Evolutionary conservation across 1,140 invertebrate genomes (phyloP).

Genomic region (Dolichoris vasculosae): DNA sequence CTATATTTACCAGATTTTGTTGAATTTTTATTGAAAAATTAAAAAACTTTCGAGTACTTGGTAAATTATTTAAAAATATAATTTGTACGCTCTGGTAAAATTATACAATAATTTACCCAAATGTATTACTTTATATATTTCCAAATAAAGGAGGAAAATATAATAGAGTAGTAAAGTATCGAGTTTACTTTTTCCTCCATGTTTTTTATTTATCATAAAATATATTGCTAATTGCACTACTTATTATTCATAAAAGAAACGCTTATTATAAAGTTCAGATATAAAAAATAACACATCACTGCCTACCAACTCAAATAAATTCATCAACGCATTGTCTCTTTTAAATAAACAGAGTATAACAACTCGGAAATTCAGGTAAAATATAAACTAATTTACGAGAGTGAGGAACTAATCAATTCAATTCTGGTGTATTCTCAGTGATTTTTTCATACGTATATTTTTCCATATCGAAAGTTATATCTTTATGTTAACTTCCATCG

Average conservation of each 20-base stretch:
- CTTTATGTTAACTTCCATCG: neutral
- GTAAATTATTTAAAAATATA: neutral
- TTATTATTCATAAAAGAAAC: no score
- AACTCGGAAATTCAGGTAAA: neutral
- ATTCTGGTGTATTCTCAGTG: neutral
- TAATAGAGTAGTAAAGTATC: no score
- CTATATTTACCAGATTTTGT: no score
- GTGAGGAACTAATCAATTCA: neutral
- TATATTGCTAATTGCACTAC: no score
- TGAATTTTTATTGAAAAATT: neutral
- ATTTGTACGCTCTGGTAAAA: no score
- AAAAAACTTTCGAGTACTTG: neutral
- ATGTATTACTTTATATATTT: no score
- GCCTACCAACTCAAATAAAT: neutral
- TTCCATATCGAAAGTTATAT: neutral
- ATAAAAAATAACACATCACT: neutral
- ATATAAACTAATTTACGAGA: constrained; percentile 9
- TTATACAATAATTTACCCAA: no score
- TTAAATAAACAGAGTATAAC: neutral
- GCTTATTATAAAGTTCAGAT: neutral
- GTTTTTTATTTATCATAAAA: no score
- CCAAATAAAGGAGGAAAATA: no score
- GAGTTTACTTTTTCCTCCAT: no score
- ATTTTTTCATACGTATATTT: neutral
- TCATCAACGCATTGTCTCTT: neutral